Percentiles rank a stretch among this genome's conserved stretches.
phyloP scores from a whole-genome alignment of 2,888 invertebrate species.

The Didymodactylos carnosus region DNA sequence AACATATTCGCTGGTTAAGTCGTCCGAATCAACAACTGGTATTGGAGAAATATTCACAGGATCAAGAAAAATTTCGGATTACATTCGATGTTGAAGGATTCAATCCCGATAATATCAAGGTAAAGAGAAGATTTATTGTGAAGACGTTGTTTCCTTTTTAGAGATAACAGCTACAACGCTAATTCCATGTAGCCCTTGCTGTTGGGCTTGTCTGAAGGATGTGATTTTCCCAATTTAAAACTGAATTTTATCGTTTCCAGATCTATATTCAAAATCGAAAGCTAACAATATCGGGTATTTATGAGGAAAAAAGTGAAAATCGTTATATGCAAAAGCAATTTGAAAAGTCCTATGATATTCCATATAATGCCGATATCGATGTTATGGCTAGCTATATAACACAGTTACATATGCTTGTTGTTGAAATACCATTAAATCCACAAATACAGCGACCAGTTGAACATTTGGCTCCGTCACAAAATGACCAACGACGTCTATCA shows the following conservation, averaged over 20 bases:
- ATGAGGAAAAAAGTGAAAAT: neutral
- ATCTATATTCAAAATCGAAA: neutral
- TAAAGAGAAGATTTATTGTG: too few relatives aligned
- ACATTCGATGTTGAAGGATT: neutral
- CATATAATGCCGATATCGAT: neutral
- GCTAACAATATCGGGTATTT: neutral
- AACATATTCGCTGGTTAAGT: neutral
- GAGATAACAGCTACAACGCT: too few relatives aligned
- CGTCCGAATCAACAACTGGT: neutral
- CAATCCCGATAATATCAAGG: neutral
- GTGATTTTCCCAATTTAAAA: too few relatives aligned
- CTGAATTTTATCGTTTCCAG: neutral
- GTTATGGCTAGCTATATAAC: neutral
- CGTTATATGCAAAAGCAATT: neutral
- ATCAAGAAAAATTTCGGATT: neutral
- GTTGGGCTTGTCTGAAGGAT: too few relatives aligned
- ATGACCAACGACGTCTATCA: neutral
- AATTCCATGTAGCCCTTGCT: too few relatives aligned
- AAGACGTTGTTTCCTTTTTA: too few relatives aligned
- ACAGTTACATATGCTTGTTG: neutral
- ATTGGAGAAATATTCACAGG: neutral
- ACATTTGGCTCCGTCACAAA: neutral
- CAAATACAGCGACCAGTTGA: neutral
- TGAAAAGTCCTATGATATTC: neutral
- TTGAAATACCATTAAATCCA: neutral